Base-by-base conservation (phyloP, 2,113 vertebrate species). In the Columba livia region DNA sequence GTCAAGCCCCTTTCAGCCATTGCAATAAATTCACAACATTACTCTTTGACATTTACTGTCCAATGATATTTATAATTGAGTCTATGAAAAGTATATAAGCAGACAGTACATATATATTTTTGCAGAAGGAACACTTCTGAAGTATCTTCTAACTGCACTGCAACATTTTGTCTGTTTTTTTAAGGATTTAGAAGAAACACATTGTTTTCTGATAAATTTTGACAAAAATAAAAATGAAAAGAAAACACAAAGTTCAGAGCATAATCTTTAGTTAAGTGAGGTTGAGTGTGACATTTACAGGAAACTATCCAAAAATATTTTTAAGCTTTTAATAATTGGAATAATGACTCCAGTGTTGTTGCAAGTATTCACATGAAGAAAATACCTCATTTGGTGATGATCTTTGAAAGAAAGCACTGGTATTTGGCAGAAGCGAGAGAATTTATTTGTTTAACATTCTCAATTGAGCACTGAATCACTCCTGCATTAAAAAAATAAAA, bases 321-420 rank as follows among this genome's bases (percentile, higher is more conserved):
- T 88, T 20, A 71, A 85, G 38, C 17, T 93, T 70, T 80, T 86
- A 94, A 81, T 96, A 93, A 58, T 81, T 95, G 73, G 8, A 94
- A 86, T 91, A 89, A 79, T 15, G 7, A n/a, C 48, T 73, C 40
- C 47, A 74, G 36, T n/a, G 9, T 26, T 23, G 58, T n/a, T 84
- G 32, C n/a, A 34, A 90, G 67, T 61, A 60, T 73, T 96, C 10
- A 3, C 7, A 24, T 81, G 51, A 72, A 95, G 53, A 81, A 77
- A 96, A 71, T 94, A 54, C 81, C 92, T 83, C 10, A 74, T 86
- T 97, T 97, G 50, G 54, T 92, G 36, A 5, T 66, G 38, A 91
- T n/a, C 15, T 80, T 91, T 79, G 58, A 79, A 85, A 83, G 61
- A 74, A 8, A 70, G 6, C 42, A 77, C 90, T 95, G 94, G 91